Base-by-base conservation (phyloP, 2,888 invertebrate genomes). In the Brachylomia viminalis region DNA sequence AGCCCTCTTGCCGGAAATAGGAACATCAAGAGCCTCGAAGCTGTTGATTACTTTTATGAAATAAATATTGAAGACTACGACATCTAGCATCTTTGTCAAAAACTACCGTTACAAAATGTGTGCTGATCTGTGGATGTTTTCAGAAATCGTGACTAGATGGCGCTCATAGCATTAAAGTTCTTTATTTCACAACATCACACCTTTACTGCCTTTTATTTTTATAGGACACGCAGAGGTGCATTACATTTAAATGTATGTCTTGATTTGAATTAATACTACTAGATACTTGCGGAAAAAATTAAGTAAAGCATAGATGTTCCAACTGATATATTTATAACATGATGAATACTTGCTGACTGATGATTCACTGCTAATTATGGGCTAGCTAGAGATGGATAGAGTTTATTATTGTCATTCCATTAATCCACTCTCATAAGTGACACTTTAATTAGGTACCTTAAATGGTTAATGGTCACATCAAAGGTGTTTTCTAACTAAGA, bases 1-100 rank as follows among this genome's bases (percentile, higher is more conserved):
- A 70, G 52, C 38, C 27, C 67, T 72, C 49, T 70, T 58, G 56
- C 54, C 75, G 75, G 82, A 82, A 81, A 85, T 78, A 68, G 58
- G 47, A 61, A 59, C 67, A 78, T 70, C 59, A 77, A 65, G 64
- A 65, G n/a, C 59, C 64, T 58, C 59, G 56, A 70, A 69, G 68
- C 54, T 11, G 15, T 23, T 20, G 38, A 68, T 42, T 73, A 52
- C 10, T 68, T 65, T 23, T 8, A n/a, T 23, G 10, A 27, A 49
- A 61, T 17, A 15, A 8, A 33, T 27, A 13, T 62, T 73, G 47
- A n/a, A 45, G 58, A 76, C 47, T 66, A 15, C 33, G 76, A 38
- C 84, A 83, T 83, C 84, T 83, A 69, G 20, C 8, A 1, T 2
- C 1, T 0, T 33, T 23, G 0, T 33, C 0, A 15, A 2, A 27